phyloP scores from a whole-genome alignment of 2,797 vertebrate genomes.

The Emydoidea blandingii region DNA sequence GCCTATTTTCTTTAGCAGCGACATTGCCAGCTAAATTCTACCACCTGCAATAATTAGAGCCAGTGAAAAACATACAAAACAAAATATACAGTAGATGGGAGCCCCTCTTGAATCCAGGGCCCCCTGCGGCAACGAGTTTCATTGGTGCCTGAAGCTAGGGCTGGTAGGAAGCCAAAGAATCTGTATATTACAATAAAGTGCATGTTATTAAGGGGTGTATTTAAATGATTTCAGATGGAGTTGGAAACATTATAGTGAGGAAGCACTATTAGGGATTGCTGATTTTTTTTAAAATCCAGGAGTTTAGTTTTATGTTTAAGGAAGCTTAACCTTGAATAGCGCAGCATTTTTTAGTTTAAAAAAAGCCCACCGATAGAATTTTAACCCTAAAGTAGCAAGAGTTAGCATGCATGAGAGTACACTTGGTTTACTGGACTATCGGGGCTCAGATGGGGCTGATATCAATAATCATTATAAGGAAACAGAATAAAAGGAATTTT shows the following conservation, averaged over 20 bases:
- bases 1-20: conserved; percentile 65
- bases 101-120: conserved; percentile 58
- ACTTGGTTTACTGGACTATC: neutral
- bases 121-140: conserved; percentile 62
- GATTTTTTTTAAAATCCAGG: conserved; percentile 56
- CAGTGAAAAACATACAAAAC: conserved; percentile 70
- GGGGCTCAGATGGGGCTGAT: neutral
- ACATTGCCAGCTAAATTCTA: conserved; percentile 68
- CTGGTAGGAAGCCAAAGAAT: conserved; percentile 75
- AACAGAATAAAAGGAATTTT: neutral
- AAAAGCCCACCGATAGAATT: conserved; percentile 75
- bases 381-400: conserved; percentile 72
- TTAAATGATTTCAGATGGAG: conserved; percentile 78
- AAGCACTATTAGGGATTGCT: conserved; percentile 69
- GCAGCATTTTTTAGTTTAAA: conserved; percentile 68
- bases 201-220: conserved; percentile 75
- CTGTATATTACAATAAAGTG: conserved; percentile 75
- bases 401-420: neutral
- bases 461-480: neutral
- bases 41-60: conserved; percentile 74
- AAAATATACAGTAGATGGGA: conserved; percentile 58
- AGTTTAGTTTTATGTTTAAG: conserved; percentile 78
- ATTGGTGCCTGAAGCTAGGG: conserved; percentile 75
- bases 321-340: conserved; percentile 77
- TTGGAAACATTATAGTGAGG: conserved; percentile 73